Conservation (phyloP, 2,113 vertebrate species). For the Xiphophorus hellerii region DNA sequence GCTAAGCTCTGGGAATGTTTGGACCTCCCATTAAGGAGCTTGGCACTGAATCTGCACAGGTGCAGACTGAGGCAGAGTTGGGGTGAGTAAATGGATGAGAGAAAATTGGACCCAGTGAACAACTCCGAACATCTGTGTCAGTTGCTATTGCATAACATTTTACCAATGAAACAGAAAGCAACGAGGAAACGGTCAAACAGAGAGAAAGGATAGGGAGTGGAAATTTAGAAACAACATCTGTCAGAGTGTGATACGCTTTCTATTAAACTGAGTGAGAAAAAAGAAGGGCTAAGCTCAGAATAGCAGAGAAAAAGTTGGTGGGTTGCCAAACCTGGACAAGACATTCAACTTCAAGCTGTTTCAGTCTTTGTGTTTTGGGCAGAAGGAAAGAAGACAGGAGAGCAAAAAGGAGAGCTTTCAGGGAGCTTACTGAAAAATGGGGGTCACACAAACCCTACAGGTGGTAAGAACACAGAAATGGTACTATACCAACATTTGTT, state of each 20-base stretch:
- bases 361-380: constrained; percentile 55
- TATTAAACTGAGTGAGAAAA: constrained; percentile 67
- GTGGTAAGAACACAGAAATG: too few relatives aligned
- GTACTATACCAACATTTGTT: too few relatives aligned
- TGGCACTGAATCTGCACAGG: constrained; percentile 80
- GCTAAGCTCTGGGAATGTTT: constrained; percentile 76
- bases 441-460: too few relatives aligned
- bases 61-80: constrained; percentile 66
- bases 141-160: constrained; percentile 72
- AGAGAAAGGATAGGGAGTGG: constrained; percentile 42
- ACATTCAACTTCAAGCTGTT: constrained; percentile 73
- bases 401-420: too few relatives aligned
- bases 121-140: constrained; percentile 80
- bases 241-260: constrained; percentile 69
- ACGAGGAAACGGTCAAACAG: constrained; percentile 35
- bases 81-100: constrained; percentile 37
- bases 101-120: constrained; percentile 44
- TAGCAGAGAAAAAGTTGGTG: constrained; percentile 75
- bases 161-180: constrained; percentile 60
- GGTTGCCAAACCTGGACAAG: constrained; percentile 74
- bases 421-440: too few relatives aligned
- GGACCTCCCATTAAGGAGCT: constrained; percentile 83
- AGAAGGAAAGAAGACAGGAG: constrained; percentile 22
- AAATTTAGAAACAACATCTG: constrained; percentile 58
- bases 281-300: constrained; percentile 74